Conservation (phyloP, 2,797 vertebrate genomes). For the Neopelma chrysocephalum region DNA sequence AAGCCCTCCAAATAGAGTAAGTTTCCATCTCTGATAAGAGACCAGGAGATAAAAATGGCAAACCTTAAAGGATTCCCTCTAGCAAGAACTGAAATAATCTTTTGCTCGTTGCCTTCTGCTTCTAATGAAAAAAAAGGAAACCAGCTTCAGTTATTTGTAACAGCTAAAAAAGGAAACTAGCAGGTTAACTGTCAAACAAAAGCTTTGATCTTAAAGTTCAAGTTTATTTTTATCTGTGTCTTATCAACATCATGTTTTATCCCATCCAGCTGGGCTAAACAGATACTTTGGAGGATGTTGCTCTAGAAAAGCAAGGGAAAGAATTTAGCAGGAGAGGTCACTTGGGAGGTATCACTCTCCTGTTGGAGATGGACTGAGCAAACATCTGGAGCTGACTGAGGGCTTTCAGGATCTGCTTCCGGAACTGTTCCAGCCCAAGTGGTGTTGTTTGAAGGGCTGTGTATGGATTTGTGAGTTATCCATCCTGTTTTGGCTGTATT, state of each 20-base stretch:
- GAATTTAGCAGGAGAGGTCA: background rate
- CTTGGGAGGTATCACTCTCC: background rate
- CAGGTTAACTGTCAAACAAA: background rate
- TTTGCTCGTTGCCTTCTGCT: background rate
- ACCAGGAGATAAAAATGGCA: background rate
- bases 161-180: background rate
- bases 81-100: background rate
- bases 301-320: background rate
- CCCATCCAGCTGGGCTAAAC: background rate
- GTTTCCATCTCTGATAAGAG: background rate
- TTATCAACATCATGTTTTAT: background rate
- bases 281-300: background rate
- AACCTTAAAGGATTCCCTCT: background rate
- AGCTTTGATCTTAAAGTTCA: background rate
- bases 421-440: background rate
- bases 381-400: background rate
- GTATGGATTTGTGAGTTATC: background rate
- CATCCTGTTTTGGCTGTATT: background rate
- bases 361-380: background rate
- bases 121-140: background rate
- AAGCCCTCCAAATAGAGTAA: background rate
- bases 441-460: background rate
- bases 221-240: background rate
- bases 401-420: background rate
- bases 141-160: background rate